phyloP scores from a whole-genome alignment of 2,797 vertebrate species.

The Distichodus sexfasciatus region DNA sequence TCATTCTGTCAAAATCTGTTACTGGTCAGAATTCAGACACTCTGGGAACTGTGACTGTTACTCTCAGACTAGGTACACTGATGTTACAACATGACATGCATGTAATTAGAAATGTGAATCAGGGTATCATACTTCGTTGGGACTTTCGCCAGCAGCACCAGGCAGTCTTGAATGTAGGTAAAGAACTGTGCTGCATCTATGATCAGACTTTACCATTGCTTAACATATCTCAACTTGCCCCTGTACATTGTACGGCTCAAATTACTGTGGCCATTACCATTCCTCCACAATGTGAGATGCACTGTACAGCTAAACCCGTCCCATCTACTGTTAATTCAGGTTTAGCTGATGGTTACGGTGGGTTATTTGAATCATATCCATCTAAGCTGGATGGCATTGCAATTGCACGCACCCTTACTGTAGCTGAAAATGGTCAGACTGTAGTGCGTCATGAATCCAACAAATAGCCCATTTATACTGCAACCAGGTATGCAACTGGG shows the following conservation, averaged over 20 bases:
- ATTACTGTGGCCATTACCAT: slow-evolving; percentile 5
- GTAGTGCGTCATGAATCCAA: slow-evolving; percentile 27
- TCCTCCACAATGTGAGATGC: slow-evolving; percentile 15
- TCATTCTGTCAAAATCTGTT: slow-evolving; percentile 11
- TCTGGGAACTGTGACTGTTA: slow-evolving; percentile 7
- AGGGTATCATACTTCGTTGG: slow-evolving; percentile 8
- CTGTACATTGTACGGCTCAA: not conserved
- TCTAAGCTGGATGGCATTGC: slow-evolving; percentile 4
- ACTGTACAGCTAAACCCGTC: not conserved
- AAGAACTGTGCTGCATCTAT: not conserved
- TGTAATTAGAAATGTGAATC: slow-evolving; percentile 20
- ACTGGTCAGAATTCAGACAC: slow-evolving; percentile 13
- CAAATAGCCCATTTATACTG: slow-evolving; percentile 1
- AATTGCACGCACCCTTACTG: not conserved
- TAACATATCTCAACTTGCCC: not conserved
- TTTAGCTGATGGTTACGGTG: not conserved
- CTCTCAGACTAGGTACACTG: not conserved
- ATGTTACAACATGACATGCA: slow-evolving; percentile 8
- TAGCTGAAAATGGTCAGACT: not conserved
- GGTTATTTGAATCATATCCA: not conserved
- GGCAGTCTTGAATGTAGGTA: not conserved
- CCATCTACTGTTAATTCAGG: not conserved
- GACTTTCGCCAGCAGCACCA: slow-evolving; percentile 5
- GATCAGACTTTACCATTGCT: not conserved
- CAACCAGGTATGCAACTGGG: slow-evolving; percentile 23